phyloP scores from a whole-genome alignment of 2,888 invertebrate species.

The Ditula angustiorana region DNA sequence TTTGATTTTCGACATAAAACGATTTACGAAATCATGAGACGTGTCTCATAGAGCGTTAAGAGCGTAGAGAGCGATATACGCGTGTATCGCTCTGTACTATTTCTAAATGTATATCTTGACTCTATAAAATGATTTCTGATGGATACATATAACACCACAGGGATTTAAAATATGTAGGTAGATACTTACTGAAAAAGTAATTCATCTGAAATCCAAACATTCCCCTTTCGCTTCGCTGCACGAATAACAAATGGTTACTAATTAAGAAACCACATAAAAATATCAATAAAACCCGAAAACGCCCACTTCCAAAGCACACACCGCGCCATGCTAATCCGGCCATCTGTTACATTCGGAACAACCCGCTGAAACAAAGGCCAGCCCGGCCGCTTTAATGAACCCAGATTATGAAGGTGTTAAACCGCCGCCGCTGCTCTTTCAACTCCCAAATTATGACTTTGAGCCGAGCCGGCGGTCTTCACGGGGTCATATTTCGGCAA shows the following conservation, averaged over 20 bases:
- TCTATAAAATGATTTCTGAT: background rate
- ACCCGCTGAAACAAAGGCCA: conserved; percentile 83
- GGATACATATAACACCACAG: background rate
- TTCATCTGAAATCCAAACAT: conserved; percentile 28
- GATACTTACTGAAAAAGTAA: conserved; percentile 4
- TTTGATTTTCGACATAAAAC: too few relatives aligned
- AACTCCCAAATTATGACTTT: conserved; percentile 83
- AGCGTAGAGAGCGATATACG: too few relatives aligned
- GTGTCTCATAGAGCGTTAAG: too few relatives aligned
- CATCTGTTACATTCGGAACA: conserved; percentile 81
- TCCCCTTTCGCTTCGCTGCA: conserved; percentile 31
- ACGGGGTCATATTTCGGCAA: conserved; percentile 79
- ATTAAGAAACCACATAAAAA: conserved; percentile 41
- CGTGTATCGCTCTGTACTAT: too few relatives aligned
- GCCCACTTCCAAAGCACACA: conserved; percentile 51
- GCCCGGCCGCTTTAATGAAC: conserved; percentile 80
- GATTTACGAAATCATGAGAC: too few relatives aligned
- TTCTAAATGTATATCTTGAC: too few relatives aligned
- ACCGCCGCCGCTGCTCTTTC: conserved; percentile 78
- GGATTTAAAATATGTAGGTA: too few relatives aligned
- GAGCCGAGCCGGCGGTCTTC: conserved; percentile 70
- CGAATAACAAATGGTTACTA: conserved; percentile 37
- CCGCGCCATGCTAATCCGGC: conserved; percentile 78
- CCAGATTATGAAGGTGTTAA: conserved; percentile 85
- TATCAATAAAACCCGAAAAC: conserved; percentile 41